phyloP scores from a whole-genome alignment of 1,140 invertebrate genomes.

The Lepidurus apus region DNA sequence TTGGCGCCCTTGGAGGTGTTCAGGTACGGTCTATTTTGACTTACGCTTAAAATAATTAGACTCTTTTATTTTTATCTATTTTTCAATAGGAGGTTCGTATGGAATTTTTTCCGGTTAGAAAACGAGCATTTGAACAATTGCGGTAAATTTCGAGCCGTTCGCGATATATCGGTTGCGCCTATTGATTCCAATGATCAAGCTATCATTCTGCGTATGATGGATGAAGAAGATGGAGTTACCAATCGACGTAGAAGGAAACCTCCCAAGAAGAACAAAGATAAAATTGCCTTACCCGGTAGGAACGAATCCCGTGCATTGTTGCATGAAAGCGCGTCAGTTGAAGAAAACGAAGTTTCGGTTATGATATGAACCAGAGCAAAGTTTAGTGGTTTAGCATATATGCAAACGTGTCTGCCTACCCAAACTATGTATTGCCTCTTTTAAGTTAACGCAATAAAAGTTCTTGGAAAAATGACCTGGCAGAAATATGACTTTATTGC shows the following conservation, averaged over 20 bases:
- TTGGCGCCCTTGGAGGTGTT: constrained; percentile 91
- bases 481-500: too few species aligned
- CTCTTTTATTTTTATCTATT: constrained; percentile 25
- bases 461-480: background rate
- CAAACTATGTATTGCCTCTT: background rate
- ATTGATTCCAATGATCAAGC: constrained; percentile 88
- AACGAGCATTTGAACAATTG: constrained; percentile 99
- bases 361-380: background rate
- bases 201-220: constrained; percentile 91
- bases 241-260: constrained; percentile 60
- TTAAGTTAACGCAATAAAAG: background rate
- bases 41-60: constrained; percentile 2
- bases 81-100: constrained; percentile 79
- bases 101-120: constrained; percentile 99
- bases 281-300: constrained; percentile 36
- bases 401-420: too few species aligned
- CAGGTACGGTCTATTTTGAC: constrained; percentile 51
- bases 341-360: constrained; percentile 40
- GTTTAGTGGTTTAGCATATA: background rate
- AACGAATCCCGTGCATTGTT: constrained; percentile 48
- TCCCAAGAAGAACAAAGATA: constrained; percentile 47
- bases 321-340: constrained; percentile 52
- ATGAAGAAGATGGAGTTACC: constrained; percentile 78
- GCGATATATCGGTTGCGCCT: constrained; percentile 97
- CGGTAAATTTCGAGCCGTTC: constrained; percentile 95